Conservation (phyloP, 2,888 invertebrate genomes). For the Sicus ferrugineus region DNA sequence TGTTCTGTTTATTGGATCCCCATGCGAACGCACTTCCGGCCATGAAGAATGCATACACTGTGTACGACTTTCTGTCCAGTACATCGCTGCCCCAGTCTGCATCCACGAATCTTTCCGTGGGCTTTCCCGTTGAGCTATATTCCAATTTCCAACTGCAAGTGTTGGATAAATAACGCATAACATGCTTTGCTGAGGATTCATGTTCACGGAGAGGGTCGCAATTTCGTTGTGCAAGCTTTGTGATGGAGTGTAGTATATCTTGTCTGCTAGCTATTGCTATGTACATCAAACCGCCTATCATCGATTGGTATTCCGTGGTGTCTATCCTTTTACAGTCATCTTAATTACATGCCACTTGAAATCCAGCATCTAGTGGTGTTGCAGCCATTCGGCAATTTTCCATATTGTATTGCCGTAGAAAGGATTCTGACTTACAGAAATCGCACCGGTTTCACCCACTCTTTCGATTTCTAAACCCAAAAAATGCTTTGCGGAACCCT, state of each 20-base stretch:
- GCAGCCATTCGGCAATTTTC: slow-evolving; percentile 14
- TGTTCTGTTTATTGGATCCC: no score
- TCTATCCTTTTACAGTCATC: slow-evolving; percentile 28
- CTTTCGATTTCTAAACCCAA: slow-evolving; percentile 38
- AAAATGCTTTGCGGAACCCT: slow-evolving; percentile 30
- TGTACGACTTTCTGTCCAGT: no score
- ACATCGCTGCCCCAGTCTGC: no score
- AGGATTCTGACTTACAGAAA: slow-evolving; percentile 20
- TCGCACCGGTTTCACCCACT: slow-evolving; percentile 30
- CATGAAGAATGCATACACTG: no score
- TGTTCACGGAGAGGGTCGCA: slow-evolving; percentile 33
- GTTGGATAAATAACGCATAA: no score
- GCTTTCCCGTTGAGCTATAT: no score
- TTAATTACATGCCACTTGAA: slow-evolving; percentile 26
- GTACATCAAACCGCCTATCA: slow-evolving; percentile 31
- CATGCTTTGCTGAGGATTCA: neutral
- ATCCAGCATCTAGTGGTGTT: slow-evolving; percentile 32
- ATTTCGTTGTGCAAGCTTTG: slow-evolving; percentile 35
- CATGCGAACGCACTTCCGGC: no score
- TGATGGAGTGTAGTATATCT: slow-evolving; percentile 30
- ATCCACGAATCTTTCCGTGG: no score
- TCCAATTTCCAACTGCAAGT: no score
- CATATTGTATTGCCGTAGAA: slow-evolving; percentile 25
- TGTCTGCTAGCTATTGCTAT: slow-evolving; percentile 28
- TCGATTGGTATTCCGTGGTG: slow-evolving; percentile 22